phyloP scores from a whole-genome alignment of 2,888 invertebrate genomes.

The Neria commutata region DNA sequence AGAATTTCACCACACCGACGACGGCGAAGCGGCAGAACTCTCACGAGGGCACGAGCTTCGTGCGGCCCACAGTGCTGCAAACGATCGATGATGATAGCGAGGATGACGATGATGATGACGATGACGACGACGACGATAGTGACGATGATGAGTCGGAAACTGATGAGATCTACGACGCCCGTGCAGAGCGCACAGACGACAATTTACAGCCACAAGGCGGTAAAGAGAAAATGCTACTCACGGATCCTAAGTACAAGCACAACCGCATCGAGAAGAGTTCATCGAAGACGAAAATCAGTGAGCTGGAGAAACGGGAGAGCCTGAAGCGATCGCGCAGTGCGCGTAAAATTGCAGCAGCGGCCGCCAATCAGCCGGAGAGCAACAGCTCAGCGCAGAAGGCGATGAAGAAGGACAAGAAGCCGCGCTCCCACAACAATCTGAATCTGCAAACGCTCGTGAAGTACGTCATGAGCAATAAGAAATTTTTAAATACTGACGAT shows the following conservation, averaged over 20 bases:
- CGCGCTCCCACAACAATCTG: constrained; percentile 44
- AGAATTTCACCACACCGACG: constrained; percentile 26
- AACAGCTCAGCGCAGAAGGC: constrained; percentile 8
- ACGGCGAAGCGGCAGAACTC: constrained; percentile 14
- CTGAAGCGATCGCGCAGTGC: constrained; percentile 42
- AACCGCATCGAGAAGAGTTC: constrained; percentile 58
- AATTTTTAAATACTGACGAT: constrained; percentile 49
- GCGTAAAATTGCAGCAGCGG: constrained; percentile 46
- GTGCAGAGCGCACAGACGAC: constrained; percentile 14
- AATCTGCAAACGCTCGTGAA: constrained; percentile 55
- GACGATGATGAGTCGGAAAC: constrained; percentile 10
- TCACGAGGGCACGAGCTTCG: constrained; percentile 4
- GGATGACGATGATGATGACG: constrained; percentile 27
- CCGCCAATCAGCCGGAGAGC: constrained; percentile 25
- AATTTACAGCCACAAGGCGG: constrained; percentile 28
- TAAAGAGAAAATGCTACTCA: constrained; percentile 53
- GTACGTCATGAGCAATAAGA: constrained; percentile 51
- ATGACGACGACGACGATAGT: constrained; percentile 13
- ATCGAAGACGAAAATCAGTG: constrained; percentile 52
- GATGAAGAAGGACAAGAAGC: constrained; percentile 33
- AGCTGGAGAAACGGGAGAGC: constrained; percentile 44
- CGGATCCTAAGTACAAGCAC: constrained; percentile 56
- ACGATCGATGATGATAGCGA: constrained; percentile 29
- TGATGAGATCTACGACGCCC: constrained; percentile 3
- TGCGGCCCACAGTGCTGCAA: too few species aligned